A percentile compares a stretch with the other conserved stretches of the same genome.
phyloP scores from a whole-genome alignment of 2,797 vertebrate species.

The Melopsittacus undulatus region DNA sequence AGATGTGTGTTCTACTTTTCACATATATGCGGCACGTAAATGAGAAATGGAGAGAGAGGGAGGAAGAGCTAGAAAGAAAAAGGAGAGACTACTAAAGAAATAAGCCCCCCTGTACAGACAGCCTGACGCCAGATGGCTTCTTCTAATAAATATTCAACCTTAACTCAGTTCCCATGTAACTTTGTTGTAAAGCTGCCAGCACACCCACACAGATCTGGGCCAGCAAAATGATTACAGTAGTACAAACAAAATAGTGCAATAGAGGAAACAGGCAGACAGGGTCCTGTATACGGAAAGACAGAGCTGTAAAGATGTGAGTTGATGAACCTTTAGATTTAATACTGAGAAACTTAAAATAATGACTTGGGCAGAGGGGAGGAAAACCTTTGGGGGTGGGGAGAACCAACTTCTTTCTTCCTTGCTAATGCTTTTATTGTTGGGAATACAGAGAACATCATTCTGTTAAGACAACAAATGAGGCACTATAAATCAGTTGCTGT shows the following conservation, averaged over 20 bases:
- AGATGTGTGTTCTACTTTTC: slow-evolving; percentile 77
- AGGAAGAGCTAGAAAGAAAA: slow-evolving; percentile 79
- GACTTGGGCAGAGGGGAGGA: slow-evolving; percentile 39
- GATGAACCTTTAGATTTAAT: slow-evolving; percentile 81
- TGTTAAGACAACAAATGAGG: slow-evolving; percentile 55
- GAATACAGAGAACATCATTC: slow-evolving; percentile 40
- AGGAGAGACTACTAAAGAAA: slow-evolving; percentile 91
- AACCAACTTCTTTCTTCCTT: not conserved
- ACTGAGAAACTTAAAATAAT: slow-evolving; percentile 76
- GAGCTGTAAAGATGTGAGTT: slow-evolving; percentile 83
- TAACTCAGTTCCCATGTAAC: slow-evolving; percentile 99
- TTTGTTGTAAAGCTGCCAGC: slow-evolving; percentile 97
- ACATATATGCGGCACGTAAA: slow-evolving; percentile 68
- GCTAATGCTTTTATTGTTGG: slow-evolving; percentile 53
- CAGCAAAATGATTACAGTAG: slow-evolving; percentile 98
- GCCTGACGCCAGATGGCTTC: slow-evolving; percentile 99
- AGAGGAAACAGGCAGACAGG: slow-evolving; percentile 95
- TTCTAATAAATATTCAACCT: slow-evolving; percentile 99
- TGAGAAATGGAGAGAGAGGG: slow-evolving; percentile 72
- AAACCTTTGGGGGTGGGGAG: not conserved
- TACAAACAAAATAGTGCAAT: slow-evolving; percentile 92
- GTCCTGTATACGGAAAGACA: slow-evolving; percentile 91
- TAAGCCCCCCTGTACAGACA: slow-evolving; percentile 94
- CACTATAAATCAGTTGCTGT: slow-evolving; percentile 47
- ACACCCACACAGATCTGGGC: slow-evolving; percentile 98